phyloP scores from a whole-genome alignment of 2,797 vertebrate species.

The Acrossocheilus fasciatus region DNA sequence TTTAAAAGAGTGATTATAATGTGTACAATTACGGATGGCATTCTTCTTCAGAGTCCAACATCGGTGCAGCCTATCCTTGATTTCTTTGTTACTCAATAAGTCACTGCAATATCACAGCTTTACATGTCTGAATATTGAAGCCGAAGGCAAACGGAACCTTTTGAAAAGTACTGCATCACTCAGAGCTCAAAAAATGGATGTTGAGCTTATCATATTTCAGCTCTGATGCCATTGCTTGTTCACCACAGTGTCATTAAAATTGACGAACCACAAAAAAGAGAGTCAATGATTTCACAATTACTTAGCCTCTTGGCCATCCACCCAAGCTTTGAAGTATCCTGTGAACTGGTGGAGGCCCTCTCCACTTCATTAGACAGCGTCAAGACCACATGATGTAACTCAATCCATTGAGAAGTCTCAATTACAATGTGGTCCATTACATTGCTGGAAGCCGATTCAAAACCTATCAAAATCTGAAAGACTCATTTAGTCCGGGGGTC shows the following conservation, averaged over 20 bases:
- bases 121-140: constrained; percentile 4
- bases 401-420: constrained; percentile 72
- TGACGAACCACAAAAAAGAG: constrained; percentile 74
- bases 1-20: not conserved
- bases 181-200: constrained; percentile 23
- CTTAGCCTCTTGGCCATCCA: constrained; percentile 75
- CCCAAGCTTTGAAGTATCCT: constrained; percentile 78
- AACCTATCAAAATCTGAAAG: constrained; percentile 75
- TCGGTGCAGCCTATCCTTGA: not conserved
- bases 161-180: not conserved
- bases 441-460: constrained; percentile 68
- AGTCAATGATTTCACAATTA: constrained; percentile 78
- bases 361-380: constrained; percentile 75
- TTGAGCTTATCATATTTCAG: constrained; percentile 68
- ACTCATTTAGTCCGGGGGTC: constrained; percentile 82
- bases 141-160: not conserved
- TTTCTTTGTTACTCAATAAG: constrained; percentile 1
- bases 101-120: not conserved
- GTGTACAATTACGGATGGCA: not conserved
- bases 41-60: not conserved
- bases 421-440: constrained; percentile 73
- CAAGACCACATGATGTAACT: constrained; percentile 75
- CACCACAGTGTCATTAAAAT: constrained; percentile 76
- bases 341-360: constrained; percentile 71
- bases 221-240: constrained; percentile 68